Evolutionary conservation across 2,888 invertebrate species (phyloP).

Genomic region (Marasmarcha lunaedactyla): DNA sequence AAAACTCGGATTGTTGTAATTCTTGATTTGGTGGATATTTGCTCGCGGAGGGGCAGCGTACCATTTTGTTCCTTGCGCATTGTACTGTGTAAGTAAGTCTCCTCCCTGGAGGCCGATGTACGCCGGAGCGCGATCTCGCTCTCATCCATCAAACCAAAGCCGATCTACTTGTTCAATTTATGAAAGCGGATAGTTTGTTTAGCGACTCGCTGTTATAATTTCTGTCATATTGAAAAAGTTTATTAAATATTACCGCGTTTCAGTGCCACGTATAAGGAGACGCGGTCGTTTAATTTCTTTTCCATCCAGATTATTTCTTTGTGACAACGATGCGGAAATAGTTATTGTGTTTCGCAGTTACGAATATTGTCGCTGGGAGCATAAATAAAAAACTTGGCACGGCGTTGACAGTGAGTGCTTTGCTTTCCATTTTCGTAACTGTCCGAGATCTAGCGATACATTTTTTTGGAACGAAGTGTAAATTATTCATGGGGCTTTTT

Average conservation of each 20-base stretch:
- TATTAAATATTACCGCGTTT: slow-evolving; percentile 23
- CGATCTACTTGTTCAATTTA: slow-evolving; percentile 46
- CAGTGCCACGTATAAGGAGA: neutral
- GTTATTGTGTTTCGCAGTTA: too few relatives aligned
- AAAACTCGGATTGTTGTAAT: slow-evolving; percentile 1
- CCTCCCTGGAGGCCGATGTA: neutral
- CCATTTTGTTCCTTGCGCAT: neutral
- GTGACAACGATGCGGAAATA: too few relatives aligned
- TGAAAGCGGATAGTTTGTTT: slow-evolving; percentile 49
- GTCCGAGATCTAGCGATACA: too few relatives aligned
- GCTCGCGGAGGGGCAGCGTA: neutral
- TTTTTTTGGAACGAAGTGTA: too few relatives aligned
- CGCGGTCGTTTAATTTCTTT: too few relatives aligned
- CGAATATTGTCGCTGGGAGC: too few relatives aligned
- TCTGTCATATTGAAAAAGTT: slow-evolving; percentile 39
- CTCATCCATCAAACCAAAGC: slow-evolving; percentile 48
- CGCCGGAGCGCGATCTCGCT: slow-evolving; percentile 1
- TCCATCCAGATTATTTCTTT: too few relatives aligned
- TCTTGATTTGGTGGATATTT: neutral
- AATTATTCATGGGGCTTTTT: too few relatives aligned
- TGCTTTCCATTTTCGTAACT: too few relatives aligned
- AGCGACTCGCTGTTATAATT: slow-evolving; percentile 28
- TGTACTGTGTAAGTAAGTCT: neutral
- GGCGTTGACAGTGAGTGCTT: too few relatives aligned
- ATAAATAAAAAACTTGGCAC: too few relatives aligned